phyloP scores from a whole-genome alignment of 2,113 vertebrate genomes.

The Rhabdornis inornatus region DNA sequence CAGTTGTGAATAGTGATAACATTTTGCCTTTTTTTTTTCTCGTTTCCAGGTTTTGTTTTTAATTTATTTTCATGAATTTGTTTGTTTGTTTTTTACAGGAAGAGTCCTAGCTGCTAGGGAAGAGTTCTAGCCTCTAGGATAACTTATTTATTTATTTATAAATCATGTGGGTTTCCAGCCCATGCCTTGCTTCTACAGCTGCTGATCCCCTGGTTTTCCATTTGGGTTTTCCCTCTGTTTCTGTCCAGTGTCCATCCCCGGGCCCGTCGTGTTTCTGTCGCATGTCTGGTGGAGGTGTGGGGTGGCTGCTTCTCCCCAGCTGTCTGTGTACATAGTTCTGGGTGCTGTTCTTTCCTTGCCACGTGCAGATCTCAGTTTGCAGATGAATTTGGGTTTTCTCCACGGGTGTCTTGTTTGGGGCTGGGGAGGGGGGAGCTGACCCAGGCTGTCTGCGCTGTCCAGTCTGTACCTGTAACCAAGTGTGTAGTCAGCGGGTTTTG shows the following conservation, averaged over 20 bases:
- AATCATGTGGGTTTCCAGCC: conserved; percentile 73
- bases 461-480: conserved; percentile 64
- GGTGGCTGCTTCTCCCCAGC: conserved; percentile 26
- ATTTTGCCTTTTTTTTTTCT: conserved; percentile 18
- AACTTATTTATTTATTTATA: conserved; percentile 96
- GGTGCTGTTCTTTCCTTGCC: conserved; percentile 8
- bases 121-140: conserved; percentile 62
- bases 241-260: background rate
- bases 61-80: conserved; percentile 73
- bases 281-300: background rate
- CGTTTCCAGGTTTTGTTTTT: conserved; percentile 28
- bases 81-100: background rate
- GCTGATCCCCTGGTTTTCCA: conserved; percentile 16
- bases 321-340: conserved; percentile 1
- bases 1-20: conserved; percentile 67
- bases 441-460: conserved; percentile 35
- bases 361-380: background rate
- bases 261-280: background rate
- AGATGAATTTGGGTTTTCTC: conserved; percentile 14
- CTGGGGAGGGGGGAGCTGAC: conserved; percentile 24
- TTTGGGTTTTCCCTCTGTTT: background rate
- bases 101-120: conserved; percentile 57
- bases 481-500: conserved; percentile 65
- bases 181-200: conserved; percentile 80
- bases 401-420: background rate